Evolutionary conservation across 2,888 invertebrate species (phyloP).

Genomic region (Drosophila rubida): DNA sequence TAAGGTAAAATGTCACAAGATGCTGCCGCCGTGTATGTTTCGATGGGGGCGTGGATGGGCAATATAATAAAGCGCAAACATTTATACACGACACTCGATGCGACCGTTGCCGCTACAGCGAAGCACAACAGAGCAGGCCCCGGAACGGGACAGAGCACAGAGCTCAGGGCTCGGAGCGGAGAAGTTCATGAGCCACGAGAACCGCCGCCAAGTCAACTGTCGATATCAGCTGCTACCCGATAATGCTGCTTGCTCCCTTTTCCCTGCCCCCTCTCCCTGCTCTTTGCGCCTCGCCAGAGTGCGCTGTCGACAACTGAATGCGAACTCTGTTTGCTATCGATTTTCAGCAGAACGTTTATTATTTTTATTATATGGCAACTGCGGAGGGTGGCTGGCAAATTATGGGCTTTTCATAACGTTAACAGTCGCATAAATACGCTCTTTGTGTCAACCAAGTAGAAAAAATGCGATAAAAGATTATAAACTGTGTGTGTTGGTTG

Average conservation of each 20-base stretch:
- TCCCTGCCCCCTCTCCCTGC: neutral
- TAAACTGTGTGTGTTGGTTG: conserved; percentile 82
- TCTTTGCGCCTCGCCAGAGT: no score
- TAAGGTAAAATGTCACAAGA: conserved; percentile 76
- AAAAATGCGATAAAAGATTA: conserved; percentile 86
- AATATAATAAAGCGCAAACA: conserved; percentile 80
- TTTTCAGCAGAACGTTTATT: conserved; percentile 79
- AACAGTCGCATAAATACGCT: conserved; percentile 82
- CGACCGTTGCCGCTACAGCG: conserved; percentile 48
- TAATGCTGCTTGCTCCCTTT: conserved; percentile 22
- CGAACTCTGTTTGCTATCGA: conserved; percentile 83
- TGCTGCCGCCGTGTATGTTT: conserved; percentile 41
- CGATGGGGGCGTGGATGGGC: conserved; percentile 63
- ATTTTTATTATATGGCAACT: conserved; percentile 74
- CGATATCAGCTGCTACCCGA: conserved; percentile 73
- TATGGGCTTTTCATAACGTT: conserved; percentile 82
- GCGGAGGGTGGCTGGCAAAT: conserved; percentile 74
- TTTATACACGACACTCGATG: conserved; percentile 77
- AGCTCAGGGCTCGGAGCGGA: neutral
- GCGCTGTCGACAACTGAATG: conserved; percentile 54
- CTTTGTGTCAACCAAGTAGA: conserved; percentile 84
- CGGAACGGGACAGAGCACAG: conserved; percentile 3
- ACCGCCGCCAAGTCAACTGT: conserved; percentile 73
- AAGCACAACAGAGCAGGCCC: conserved; percentile 6
- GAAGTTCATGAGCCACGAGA: conserved; percentile 53